Conservation (phyloP, 2,113 vertebrate genomes). For the Periophthalmus modestus region DNA sequence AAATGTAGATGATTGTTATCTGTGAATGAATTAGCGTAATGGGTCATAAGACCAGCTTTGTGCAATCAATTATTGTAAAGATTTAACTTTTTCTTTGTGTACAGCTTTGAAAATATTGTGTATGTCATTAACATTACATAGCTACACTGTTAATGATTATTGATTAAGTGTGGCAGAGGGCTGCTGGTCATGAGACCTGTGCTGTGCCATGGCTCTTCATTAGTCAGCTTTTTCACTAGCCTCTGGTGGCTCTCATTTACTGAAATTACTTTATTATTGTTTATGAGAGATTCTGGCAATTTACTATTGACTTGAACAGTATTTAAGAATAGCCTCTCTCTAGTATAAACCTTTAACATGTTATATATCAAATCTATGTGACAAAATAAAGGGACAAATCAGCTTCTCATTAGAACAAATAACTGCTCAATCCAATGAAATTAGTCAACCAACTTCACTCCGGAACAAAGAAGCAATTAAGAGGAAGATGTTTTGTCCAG, state of each 20-base stretch:
- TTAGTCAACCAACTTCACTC: not conserved
- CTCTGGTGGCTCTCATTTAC: slow-evolving; percentile 10
- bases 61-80: slow-evolving; percentile 46
- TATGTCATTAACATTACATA: slow-evolving; percentile 50
- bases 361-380: not conserved
- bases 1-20: slow-evolving; percentile 34
- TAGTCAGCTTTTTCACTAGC: slow-evolving; percentile 21
- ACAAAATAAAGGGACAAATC: not conserved
- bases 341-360: not conserved
- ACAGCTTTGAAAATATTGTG: slow-evolving; percentile 30
- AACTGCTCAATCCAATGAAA: not conserved
- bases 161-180: slow-evolving; percentile 47
- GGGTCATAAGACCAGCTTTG: slow-evolving; percentile 25
- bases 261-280: slow-evolving; percentile 3
- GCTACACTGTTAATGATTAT: slow-evolving; percentile 49
- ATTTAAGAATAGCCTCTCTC: not conserved
- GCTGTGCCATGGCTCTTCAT: slow-evolving; percentile 22
- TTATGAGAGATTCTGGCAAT: not conserved
- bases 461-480: not conserved
- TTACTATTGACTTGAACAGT: not conserved
- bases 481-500: not conserved
- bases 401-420: not conserved
- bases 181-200: slow-evolving; percentile 54
- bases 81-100: slow-evolving; percentile 35
- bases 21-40: slow-evolving; percentile 24